phyloP scores from a whole-genome alignment of 2,113 vertebrate species.

The Pelobates fuscus region DNA sequence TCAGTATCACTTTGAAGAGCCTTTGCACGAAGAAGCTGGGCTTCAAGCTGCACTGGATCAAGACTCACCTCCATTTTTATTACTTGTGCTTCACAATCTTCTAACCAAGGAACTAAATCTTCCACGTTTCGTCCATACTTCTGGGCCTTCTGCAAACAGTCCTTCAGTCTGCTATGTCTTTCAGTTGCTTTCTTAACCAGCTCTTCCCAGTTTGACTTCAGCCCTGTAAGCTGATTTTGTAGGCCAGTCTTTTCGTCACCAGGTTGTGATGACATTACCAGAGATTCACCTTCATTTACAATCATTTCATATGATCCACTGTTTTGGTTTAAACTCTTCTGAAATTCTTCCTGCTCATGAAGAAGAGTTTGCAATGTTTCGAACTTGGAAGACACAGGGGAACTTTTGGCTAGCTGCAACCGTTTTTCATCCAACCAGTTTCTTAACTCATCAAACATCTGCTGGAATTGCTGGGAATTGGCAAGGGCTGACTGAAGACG shows the following conservation, averaged over 20 bases:
- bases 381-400: slow-evolving; percentile 81
- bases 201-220: slow-evolving; percentile 88
- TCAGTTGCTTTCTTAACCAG: slow-evolving; percentile 76
- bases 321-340: slow-evolving; percentile 87
- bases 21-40: slow-evolving; percentile 78
- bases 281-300: slow-evolving; percentile 82
- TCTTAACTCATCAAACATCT: slow-evolving; percentile 94
- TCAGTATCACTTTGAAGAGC: slow-evolving; percentile 84
- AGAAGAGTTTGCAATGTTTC: slow-evolving; percentile 80
- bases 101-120: slow-evolving; percentile 85
- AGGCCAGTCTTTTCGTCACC: slow-evolving; percentile 82
- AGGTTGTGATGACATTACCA: slow-evolving; percentile 81
- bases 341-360: slow-evolving; percentile 85
- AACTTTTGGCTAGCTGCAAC: slow-evolving; percentile 67
- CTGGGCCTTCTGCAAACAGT: slow-evolving; percentile 83
- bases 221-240: slow-evolving; percentile 76
- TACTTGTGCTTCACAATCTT: slow-evolving; percentile 77
- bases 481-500: slow-evolving; percentile 91
- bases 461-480: slow-evolving; percentile 97
- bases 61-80: slow-evolving; percentile 77
- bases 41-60: slow-evolving; percentile 80
- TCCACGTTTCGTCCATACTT: slow-evolving; percentile 80
- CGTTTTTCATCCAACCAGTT: slow-evolving; percentile 84
- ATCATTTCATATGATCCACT: slow-evolving; percentile 94
- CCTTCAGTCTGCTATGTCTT: slow-evolving; percentile 76